Conservation (phyloP, 1,140 invertebrate species). For the Eumaeus atala region DNA sequence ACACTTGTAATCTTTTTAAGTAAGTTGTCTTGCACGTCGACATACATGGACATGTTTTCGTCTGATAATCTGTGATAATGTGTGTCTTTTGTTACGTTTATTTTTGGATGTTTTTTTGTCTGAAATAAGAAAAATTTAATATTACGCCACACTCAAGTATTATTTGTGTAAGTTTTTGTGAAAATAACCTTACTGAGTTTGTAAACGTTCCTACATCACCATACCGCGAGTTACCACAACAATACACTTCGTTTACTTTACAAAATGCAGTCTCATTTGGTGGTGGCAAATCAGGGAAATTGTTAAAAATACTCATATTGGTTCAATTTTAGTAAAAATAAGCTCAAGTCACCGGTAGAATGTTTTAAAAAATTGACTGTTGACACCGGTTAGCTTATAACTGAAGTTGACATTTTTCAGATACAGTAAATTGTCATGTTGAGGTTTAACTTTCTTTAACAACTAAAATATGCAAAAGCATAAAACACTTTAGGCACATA, state of each 20-base stretch:
- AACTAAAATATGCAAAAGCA: no score
- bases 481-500: no score
- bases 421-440: constrained; percentile 5
- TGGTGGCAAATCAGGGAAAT: constrained; percentile 56
- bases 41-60: constrained; percentile 67
- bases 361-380: constrained; percentile 6
- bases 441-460: neutral
- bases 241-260: constrained; percentile 65
- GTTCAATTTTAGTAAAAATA: constrained; percentile 5
- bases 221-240: constrained; percentile 52
- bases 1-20: constrained; percentile 69
- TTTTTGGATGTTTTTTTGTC: constrained; percentile 57
- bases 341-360: constrained; percentile 6
- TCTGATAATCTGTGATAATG: constrained; percentile 60
- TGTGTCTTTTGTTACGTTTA: constrained; percentile 58
- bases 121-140: constrained; percentile 30
- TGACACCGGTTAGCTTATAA: constrained; percentile 1
- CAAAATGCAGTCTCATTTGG: constrained; percentile 56
- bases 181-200: constrained; percentile 61
- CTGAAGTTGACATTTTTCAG: neutral
- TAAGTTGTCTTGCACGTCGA: constrained; percentile 68
- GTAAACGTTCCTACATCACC: constrained; percentile 66
- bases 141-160: neutral
- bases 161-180: neutral
- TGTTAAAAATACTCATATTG: constrained; percentile 60